Evolutionary conservation across 1,140 invertebrate species (phyloP), one percentile per base, ranked within the genome.

Genomic region (Lasaia peninsularis): DNA sequence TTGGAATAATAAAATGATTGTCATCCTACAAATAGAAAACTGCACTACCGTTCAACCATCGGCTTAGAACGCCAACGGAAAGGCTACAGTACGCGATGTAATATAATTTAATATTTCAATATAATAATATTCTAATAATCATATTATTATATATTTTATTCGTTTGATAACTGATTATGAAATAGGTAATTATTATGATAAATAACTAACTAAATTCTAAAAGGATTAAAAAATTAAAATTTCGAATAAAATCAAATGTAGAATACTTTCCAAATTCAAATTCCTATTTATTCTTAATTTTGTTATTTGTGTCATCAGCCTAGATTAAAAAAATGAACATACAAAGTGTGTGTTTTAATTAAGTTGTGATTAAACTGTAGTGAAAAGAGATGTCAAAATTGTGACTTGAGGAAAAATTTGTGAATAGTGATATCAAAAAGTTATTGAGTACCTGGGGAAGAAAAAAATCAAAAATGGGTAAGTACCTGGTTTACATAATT

Each of bases 11-110:
- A n/a, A 44, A 44, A 20, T 20, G 40, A 44, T 44, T 44, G 37
- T 44, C 37, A 44, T 44, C 40, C 40, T 44, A 20, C 40, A 18
- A 44, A 44, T 44, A 44, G 40, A 44, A 28, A 44, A 44, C 40
- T 44, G 40, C 40, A 44, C 18, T 20, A 20, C 40, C 8, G 40
- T 18, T 44, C 40, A 44, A 44, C 40, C 40, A 44, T 44, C 40
- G 40, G 40, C 40, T 44, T 44, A 44, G 40, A 44, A 44, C 40
- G 40, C 18, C 40, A 44, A 16, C 18, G 9, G 40, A 20, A 44
- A 10, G 18, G 40, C 40, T 44, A 20, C 18, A 44, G 3, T 18
- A 18, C 14, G 18, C 40, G 24, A 4, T 4, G 8, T 28, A 28
- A 28, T 28, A 6, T 28, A 28, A 28, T 28, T 28, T 6, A 28